Conservation (phyloP, 1,140 invertebrate genomes). For the Onthophagus taurus region DNA sequence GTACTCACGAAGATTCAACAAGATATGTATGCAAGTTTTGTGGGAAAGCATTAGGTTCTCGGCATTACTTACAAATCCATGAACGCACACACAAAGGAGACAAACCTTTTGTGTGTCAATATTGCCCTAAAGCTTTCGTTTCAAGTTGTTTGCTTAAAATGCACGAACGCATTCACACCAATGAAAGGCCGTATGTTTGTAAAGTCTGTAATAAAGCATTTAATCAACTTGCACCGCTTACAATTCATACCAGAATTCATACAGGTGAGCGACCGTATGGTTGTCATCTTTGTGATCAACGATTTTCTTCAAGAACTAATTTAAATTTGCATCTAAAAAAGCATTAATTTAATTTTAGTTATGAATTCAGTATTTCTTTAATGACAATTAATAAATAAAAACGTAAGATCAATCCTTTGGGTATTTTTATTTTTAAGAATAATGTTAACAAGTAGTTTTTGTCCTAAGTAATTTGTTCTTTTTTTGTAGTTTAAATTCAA, state of each 20-base stretch:
- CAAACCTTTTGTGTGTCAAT: slow-evolving; percentile 44
- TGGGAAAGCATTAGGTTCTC: slow-evolving; percentile 2
- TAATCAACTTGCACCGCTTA: slow-evolving; percentile 51
- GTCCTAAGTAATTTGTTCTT: slow-evolving; percentile 5
- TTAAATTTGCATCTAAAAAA: slow-evolving; percentile 36
- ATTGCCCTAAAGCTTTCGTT: slow-evolving; percentile 47
- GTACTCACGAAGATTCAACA: too few species aligned
- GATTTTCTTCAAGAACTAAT: slow-evolving; percentile 26
- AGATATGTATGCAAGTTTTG: slow-evolving; percentile 6
- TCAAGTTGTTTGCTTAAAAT: background rate
- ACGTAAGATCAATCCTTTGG: too few species aligned
- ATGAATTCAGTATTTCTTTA: too few species aligned
- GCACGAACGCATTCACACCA: slow-evolving; percentile 63
- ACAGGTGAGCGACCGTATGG: background rate
- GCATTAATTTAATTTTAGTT: too few species aligned
- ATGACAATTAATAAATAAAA: too few species aligned
- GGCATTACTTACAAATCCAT: slow-evolving; percentile 6
- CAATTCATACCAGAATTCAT: slow-evolving; percentile 43
- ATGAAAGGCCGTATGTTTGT: slow-evolving; percentile 66
- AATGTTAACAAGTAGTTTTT: too few species aligned
- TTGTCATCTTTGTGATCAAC: background rate
- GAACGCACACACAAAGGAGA: slow-evolving; percentile 17
- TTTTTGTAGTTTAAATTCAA: slow-evolving; percentile 2
- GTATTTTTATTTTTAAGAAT: too few species aligned
- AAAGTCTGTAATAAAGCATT: slow-evolving; percentile 64